Percentiles rank a stretch among this genome's conserved stretches.
Evolutionary conservation across 2,797 vertebrate species (phyloP).

Genomic region (Brachyrhaphis roseni): DNA sequence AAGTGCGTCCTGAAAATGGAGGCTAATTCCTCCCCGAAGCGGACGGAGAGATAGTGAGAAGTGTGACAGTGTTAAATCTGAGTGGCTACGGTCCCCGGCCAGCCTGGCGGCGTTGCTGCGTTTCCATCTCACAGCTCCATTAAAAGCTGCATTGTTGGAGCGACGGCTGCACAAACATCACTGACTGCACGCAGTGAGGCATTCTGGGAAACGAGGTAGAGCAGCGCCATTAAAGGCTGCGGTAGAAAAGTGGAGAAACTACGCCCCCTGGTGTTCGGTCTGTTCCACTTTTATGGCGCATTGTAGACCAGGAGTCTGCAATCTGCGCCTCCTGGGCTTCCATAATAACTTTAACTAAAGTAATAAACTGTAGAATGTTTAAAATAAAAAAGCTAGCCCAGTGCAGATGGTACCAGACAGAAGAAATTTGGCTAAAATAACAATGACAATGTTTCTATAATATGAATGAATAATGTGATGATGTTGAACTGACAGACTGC

Average conservation of each 20-base stretch:
- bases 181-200: slow-evolving; percentile 57
- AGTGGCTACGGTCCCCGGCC: slow-evolving; percentile 18
- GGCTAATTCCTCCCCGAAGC: not conserved
- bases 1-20: slow-evolving; percentile 19
- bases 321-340: not conserved
- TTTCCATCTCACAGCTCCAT: slow-evolving; percentile 60
- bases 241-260: not conserved
- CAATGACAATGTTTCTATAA: not conserved
- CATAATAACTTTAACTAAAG: not conserved
- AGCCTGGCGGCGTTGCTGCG: slow-evolving; percentile 46
- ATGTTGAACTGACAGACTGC: not conserved
- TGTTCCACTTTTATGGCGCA: not conserved
- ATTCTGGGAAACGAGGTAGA: slow-evolving; percentile 68
- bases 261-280: slow-evolving; percentile 42
- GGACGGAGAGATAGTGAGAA: slow-evolving; percentile 23
- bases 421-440: not conserved
- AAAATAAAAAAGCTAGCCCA: not conserved
- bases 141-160: slow-evolving; percentile 79
- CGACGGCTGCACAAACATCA: slow-evolving; percentile 69
- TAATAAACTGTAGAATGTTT: not conserved
- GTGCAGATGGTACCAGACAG: not conserved
- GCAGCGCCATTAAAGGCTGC: not conserved
- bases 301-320: not conserved
- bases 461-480: not conserved
- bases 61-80: not conserved